Evolutionary conservation across 2,797 vertebrate species (phyloP), one percentile per base, ranked within the genome.

Genomic region (Chlorospingus semifuscus): DNA sequence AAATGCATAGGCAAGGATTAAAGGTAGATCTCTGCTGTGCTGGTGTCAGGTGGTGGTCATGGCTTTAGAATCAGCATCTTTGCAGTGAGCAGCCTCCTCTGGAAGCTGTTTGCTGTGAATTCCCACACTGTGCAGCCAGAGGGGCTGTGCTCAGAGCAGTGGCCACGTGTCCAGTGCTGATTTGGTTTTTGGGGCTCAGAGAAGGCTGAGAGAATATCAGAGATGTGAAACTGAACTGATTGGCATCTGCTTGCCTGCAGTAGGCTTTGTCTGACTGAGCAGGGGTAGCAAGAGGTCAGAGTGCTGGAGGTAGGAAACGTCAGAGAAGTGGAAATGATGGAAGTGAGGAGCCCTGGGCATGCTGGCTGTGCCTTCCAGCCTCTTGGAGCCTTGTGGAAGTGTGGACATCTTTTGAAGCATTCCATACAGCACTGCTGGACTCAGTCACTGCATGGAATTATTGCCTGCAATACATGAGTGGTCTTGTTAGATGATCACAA

Each of bases 141-240:
- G 59, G 24, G 41, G 75, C 87, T 26, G 30, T 78, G 68, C 0
- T 41, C 1, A 0, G 60, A 66, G 29, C 56, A 41, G 17, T 59
- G 46, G 16, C 39, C 56, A 4, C 3, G 0, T 26, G 14, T 34
- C 74, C 17, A 1, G 17, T 26, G 36, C 52, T 70, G 2, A 0
- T 8, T 3, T 3, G 6, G 18, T 8, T 64, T 19, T 3, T 27
- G 53, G 69, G 22, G 37, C 32, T 77, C 41, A 36, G 69, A 66
- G 56, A 50, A 44, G 32, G 36, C 49, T 78, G 42, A 30, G 60
- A 39, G 37, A 49, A 8, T 32, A 4, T 66, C 2, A 11, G 39
- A 72, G 17, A 5, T 36, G 34, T 21, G 15, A n/a, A n/a, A 3
- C 24, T 57, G 68, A 55, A 3, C 59, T 53, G 55, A 12, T 34